A percentile compares a stretch with the other conserved stretches of the same genome.
Evolutionary conservation across 2,113 vertebrate genomes (phyloP).

Genomic region (Syrmaticus mikado): DNA sequence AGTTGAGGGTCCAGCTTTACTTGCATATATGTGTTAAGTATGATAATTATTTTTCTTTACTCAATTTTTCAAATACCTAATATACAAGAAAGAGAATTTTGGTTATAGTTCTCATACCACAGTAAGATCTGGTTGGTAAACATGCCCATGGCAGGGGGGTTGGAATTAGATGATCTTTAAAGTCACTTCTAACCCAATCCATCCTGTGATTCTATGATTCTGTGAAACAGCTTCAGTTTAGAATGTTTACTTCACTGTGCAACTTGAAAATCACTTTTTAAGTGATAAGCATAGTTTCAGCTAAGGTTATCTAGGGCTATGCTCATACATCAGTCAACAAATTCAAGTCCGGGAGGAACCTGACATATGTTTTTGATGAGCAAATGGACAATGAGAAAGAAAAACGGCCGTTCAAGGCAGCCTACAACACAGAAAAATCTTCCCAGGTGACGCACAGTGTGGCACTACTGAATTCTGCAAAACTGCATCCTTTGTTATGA

Average conservation of each 20-base stretch:
- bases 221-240: background rate
- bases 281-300: background rate
- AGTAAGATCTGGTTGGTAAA: background rate
- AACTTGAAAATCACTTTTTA: background rate
- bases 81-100: background rate
- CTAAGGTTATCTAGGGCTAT: background rate
- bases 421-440: background rate
- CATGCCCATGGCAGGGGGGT: background rate
- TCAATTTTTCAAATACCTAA: background rate
- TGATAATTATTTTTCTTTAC: background rate
- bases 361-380: background rate
- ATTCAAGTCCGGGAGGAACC: background rate
- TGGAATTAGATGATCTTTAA: background rate
- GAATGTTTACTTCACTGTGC: background rate
- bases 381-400: background rate
- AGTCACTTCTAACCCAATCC: background rate
- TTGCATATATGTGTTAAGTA: background rate
- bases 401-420: background rate
- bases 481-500: background rate
- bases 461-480: background rate
- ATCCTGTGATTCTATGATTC: background rate
- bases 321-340: background rate
- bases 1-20: background rate
- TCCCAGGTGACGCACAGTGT: background rate
- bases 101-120: background rate